These are phyloP conservation scores for Argynnis bischoffii DNA, from an alignment of 2,888 invertebrate genomes.

Conservation along the genomic window DNA sequence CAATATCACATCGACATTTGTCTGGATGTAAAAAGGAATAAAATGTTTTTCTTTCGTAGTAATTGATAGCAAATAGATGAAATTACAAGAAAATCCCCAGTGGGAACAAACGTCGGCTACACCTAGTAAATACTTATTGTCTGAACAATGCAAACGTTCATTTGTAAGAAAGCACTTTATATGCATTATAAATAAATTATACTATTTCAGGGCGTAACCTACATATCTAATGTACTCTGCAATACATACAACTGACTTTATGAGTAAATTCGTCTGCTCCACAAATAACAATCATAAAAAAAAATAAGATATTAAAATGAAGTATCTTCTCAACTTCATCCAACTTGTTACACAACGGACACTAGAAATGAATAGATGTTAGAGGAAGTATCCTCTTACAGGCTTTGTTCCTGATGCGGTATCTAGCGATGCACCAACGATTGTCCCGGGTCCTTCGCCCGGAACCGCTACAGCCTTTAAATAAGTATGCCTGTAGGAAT, in stretches of 20 bases:
- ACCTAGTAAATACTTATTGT: conserved; percentile 3
- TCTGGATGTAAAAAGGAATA: background rate
- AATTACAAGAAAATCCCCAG: background rate
- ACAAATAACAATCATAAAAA: background rate
- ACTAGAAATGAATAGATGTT: conserved; percentile 65
- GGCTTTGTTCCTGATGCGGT: conserved; percentile 66
- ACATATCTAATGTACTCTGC: background rate
- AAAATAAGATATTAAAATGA: background rate
- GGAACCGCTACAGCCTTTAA: conserved; percentile 70
- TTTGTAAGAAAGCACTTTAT: conserved; percentile 8
- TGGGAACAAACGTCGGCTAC: background rate
- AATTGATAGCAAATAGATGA: background rate
- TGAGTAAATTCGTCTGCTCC: background rate
- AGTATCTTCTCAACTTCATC: conserved; percentile 40
- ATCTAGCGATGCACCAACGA: conserved; percentile 63
- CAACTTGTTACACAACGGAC: conserved; percentile 54
- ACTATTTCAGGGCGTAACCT: background rate
- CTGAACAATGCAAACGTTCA: conserved; percentile 13
- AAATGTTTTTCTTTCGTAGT: background rate
- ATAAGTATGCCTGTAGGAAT: conserved; percentile 62
- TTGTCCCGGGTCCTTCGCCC: conserved; percentile 67
- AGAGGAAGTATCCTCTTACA: conserved; percentile 79
- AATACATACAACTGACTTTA: no score
- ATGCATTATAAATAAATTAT: conserved; percentile 8
- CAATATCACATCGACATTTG: background rate